Base-by-base conservation (phyloP, 2,113 vertebrate genomes). In the Eonycteris spelaea region DNA sequence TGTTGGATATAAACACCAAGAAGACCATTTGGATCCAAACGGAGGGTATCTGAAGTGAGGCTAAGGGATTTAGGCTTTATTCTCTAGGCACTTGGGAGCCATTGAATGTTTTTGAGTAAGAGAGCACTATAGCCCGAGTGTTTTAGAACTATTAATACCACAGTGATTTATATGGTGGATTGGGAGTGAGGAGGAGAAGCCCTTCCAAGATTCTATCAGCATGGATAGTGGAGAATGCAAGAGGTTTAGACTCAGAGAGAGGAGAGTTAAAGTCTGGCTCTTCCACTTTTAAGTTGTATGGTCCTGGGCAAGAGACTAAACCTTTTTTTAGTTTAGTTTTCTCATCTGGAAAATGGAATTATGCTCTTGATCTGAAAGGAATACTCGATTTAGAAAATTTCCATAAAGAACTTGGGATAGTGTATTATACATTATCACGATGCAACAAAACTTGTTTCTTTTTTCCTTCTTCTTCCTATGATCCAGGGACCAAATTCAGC, bases 281-380 rank as follows among this genome's bases (percentile, higher is more conserved):
- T 67, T 45, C 53, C 14, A 10, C 35, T 43, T 73, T 70, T 75
- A 57, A 79, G 26, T 24, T 61, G 4, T 68, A 12, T 68, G 33
- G 55, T 12, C n/a, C 67, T 45, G 61, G n/a, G 35, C 24, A 83
- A 83, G 43, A 22, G 35, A 70, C 19, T 38, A 74, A 16, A 57
- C 24, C 30, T 94, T 85, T 59, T 21, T 79, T 85, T 78, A 53
- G 12, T 21, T 89, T 38, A 8, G 40, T 91, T 53, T 87, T 77
- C 86, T 59, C 33, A 67, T 51, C 30, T 63, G 24, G 53, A 92
- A 92, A 94, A n/a, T 80, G 55, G 10, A 26, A 82, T 53, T 30
- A 89, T 68, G 26, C 53, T 92, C 33, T 75, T n/a, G 33, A 51
- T 91, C 28, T 68, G 7, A 93, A 89, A 5, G 30, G 9, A 51